Percentiles rank a stretch among this genome's conserved stretches.
Evolutionary conservation across 2,888 invertebrate species (phyloP).

Genomic region (Mycogona germanica): DNA sequence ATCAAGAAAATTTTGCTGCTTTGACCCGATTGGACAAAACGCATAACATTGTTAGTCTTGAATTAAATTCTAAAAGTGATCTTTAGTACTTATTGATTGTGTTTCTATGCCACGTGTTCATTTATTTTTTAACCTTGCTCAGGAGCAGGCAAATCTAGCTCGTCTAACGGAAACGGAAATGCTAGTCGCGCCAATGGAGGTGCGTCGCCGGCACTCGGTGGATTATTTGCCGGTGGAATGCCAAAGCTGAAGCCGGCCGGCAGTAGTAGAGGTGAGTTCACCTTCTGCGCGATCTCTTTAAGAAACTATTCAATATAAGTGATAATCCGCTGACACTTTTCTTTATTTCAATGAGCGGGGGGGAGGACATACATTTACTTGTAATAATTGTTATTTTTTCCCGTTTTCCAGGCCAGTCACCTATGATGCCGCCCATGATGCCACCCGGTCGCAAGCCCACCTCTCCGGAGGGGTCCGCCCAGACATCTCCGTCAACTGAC

Average conservation of each 20-base stretch:
- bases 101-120: too few species aligned
- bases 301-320: too few species aligned
- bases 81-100: too few species aligned
- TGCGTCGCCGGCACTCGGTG: slow-evolving; percentile 44
- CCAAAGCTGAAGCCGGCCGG: slow-evolving; percentile 62
- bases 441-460: background rate
- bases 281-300: background rate
- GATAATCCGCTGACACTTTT: too few species aligned
- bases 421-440: background rate
- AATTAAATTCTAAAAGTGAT: too few species aligned
- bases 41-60: too few species aligned
- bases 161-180: background rate
- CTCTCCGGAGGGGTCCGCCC: background rate
- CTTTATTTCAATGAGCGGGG: too few species aligned
- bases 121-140: too few species aligned
- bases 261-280: slow-evolving; percentile 18
- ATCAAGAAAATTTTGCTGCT: too few species aligned
- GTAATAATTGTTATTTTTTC: slow-evolving; percentile 20
- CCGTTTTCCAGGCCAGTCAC: slow-evolving; percentile 1
- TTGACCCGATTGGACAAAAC: too few species aligned
- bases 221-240: slow-evolving; percentile 69
- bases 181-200: slow-evolving; percentile 32
- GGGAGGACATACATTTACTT: slow-evolving; percentile 30
- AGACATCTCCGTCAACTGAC: slow-evolving; percentile 3
- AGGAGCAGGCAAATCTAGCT: background rate